These are phyloP conservation scores for Drosophila gunungcola DNA, from an alignment of 1,140 invertebrate species.

Conservation along the genomic window DNA sequence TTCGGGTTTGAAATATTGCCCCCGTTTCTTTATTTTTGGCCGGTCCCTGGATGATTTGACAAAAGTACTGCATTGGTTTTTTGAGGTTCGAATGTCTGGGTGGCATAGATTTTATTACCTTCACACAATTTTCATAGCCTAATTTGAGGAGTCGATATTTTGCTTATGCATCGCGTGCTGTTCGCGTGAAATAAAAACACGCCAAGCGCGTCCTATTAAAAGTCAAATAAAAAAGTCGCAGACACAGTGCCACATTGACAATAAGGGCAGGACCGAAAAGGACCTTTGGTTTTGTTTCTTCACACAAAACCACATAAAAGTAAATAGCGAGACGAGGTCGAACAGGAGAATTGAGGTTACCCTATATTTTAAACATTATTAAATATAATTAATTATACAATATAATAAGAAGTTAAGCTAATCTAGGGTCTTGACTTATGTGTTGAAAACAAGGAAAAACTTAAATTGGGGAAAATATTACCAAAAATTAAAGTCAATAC, in stretches of 20 bases:
- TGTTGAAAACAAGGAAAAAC: too few species aligned
- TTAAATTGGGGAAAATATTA: too few species aligned
- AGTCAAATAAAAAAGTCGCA: constrained; percentile 57
- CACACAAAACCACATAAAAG: constrained; percentile 44
- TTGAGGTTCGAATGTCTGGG: constrained; percentile 3
- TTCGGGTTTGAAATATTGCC: constrained; percentile 18
- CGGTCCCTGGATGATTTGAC: constrained; percentile 45
- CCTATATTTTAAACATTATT: not conserved
- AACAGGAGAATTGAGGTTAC: not conserved
- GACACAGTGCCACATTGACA: constrained; percentile 27
- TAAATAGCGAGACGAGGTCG: too few species aligned
- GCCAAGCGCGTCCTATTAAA: constrained; percentile 56
- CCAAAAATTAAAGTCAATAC: too few species aligned
- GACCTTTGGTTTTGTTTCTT: constrained; percentile 17
- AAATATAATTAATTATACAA: not conserved
- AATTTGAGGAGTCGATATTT: constrained; percentile 62
- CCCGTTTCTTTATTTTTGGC: constrained; percentile 1
- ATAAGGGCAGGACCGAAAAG: constrained; percentile 21
- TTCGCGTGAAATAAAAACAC: constrained; percentile 51
- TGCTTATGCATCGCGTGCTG: constrained; percentile 70
- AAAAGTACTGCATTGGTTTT: constrained; percentile 55
- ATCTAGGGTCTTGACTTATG: too few species aligned
- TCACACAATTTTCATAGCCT: constrained; percentile 57
- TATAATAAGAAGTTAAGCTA: too few species aligned
- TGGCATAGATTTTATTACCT: constrained; percentile 53